Percentiles rank a stretch among this genome's conserved stretches.
Conservation (phyloP, 2,797 vertebrate genomes). For the Chelmon rostratus region DNA sequence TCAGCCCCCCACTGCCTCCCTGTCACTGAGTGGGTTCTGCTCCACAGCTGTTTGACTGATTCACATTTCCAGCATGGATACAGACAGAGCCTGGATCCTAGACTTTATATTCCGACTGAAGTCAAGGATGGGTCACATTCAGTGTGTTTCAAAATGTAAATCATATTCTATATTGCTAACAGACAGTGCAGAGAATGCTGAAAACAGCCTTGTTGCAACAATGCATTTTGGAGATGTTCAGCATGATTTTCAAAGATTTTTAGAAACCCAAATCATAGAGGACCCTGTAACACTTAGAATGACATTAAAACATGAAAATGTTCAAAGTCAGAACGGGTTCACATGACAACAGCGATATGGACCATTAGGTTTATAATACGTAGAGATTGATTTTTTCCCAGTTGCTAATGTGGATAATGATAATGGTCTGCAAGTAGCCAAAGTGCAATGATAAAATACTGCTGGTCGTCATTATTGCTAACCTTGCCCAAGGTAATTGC, state of each 20-base stretch:
- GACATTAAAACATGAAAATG: slow-evolving; percentile 19
- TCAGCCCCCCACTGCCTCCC: slow-evolving; percentile 28
- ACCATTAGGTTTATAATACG: slow-evolving; percentile 38
- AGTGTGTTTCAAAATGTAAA: slow-evolving; percentile 47
- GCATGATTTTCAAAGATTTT: slow-evolving; percentile 19
- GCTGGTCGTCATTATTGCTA: slow-evolving; percentile 52
- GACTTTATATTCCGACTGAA: slow-evolving; percentile 55
- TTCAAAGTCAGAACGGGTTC: slow-evolving; percentile 39
- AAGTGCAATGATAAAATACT: slow-evolving; percentile 52
- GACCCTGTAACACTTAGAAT: neutral
- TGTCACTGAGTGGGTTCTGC: slow-evolving; percentile 64
- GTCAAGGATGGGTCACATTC: slow-evolving; percentile 48
- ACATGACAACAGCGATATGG: slow-evolving; percentile 26
- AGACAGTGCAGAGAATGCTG: slow-evolving; percentile 13
- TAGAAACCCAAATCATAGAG: slow-evolving; percentile 9
- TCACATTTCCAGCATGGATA: slow-evolving; percentile 55
- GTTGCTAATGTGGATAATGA: slow-evolving; percentile 56
- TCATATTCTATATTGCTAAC: slow-evolving; percentile 35
- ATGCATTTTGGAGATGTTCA: neutral
- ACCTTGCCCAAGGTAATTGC: slow-evolving; percentile 61
- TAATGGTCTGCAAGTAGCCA: slow-evolving; percentile 49
- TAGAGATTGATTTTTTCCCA: slow-evolving; percentile 36
- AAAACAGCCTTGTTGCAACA: neutral
- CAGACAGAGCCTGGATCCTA: slow-evolving; percentile 38
- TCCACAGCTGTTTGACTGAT: slow-evolving; percentile 74